phyloP scores from a whole-genome alignment of 2,113 vertebrate species.

The Ivindomyrus marchei region DNA sequence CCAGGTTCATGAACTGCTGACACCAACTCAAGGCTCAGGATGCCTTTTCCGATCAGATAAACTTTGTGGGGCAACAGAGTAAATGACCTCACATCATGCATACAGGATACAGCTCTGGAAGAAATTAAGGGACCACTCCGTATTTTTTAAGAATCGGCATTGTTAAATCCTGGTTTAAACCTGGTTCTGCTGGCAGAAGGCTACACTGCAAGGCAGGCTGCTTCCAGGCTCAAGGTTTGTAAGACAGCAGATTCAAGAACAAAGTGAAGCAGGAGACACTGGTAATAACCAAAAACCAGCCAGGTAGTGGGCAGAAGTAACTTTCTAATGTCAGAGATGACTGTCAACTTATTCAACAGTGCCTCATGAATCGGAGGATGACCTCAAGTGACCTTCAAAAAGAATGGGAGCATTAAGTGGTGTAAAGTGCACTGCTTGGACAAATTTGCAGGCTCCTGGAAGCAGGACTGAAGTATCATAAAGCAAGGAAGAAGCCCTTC shows the following conservation, averaged over 20 bases:
- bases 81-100: neutral
- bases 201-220: no score
- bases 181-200: neutral
- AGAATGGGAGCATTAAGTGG: neutral
- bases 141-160: no score
- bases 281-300: neutral
- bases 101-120: neutral
- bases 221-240: neutral
- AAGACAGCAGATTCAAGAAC: neutral
- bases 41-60: neutral
- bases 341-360: neutral
- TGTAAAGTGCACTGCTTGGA: neutral
- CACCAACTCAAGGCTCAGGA: neutral
- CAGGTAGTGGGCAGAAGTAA: neutral
- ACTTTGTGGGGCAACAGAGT: neutral
- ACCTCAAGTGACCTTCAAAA: neutral
- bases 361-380: neutral
- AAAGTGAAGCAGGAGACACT: neutral
- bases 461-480: neutral
- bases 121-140: no score
- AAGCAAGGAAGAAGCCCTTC: neutral
- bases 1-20: neutral
- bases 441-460: neutral
- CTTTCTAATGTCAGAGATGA: neutral
- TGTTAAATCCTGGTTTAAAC: neutral